Conservation (phyloP, 2,888 invertebrate genomes). For the Leptinotarsa rubiginosa region DNA sequence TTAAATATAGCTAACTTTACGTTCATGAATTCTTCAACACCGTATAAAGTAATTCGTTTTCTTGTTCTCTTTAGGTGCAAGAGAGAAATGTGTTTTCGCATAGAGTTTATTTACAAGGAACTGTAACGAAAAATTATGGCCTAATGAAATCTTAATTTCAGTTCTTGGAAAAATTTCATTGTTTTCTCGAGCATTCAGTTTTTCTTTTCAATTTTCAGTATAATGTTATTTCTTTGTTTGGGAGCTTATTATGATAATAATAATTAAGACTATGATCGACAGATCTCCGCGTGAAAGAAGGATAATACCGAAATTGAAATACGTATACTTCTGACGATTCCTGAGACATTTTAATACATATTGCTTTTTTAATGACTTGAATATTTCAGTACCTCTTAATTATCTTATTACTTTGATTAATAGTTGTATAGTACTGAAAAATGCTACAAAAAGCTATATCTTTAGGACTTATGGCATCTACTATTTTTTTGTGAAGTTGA, state of each 20-base stretch:
- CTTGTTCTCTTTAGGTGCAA: slow-evolving; percentile 9
- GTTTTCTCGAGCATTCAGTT: not conserved
- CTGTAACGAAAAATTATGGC: slow-evolving; percentile 14
- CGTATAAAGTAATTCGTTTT: slow-evolving; percentile 14
- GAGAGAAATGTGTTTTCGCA: slow-evolving; percentile 18
- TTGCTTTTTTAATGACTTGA: no score
- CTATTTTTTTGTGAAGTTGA: no score
- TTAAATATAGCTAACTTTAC: slow-evolving; percentile 26
- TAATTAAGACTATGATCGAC: no score
- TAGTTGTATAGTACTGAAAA: no score
- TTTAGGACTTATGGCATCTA: no score
- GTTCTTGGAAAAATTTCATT: not conserved
- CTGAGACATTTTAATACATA: no score
- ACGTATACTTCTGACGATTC: no score
- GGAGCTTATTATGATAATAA: not conserved
- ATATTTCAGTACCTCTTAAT: no score
- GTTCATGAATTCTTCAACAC: slow-evolving; percentile 30
- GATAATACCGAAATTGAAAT: no score
- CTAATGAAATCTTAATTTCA: slow-evolving; percentile 2
- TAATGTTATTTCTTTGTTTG: not conserved
- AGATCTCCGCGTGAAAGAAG: no score
- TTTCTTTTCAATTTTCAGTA: not conserved
- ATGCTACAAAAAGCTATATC: no score
- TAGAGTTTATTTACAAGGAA: slow-evolving; percentile 7
- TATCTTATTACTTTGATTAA: no score